Percentiles rank a stretch among this genome's conserved stretches.
Evolutionary conservation across 2,797 vertebrate genomes (phyloP).

Genomic region (Clarias pachynema): DNA sequence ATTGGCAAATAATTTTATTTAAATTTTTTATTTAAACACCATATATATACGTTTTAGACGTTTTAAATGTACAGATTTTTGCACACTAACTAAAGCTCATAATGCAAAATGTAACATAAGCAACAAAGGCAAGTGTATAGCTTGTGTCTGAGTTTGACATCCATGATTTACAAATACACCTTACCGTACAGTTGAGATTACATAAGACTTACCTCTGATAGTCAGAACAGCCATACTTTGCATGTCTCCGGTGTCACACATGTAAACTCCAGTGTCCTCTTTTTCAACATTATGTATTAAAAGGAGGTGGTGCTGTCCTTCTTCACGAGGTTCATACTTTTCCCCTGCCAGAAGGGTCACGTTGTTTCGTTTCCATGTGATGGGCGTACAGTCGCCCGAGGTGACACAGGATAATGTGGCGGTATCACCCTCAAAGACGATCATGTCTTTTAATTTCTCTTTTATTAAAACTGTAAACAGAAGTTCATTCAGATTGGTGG

Average conservation of each 20-base stretch:
- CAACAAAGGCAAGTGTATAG: too few relatives aligned
- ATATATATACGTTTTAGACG: too few relatives aligned
- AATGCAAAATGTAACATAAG: too few relatives aligned
- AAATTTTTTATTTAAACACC: too few relatives aligned
- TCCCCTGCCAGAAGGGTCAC: conserved; percentile 65
- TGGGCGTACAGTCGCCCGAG: conserved; percentile 65
- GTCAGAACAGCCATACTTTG: conserved; percentile 77
- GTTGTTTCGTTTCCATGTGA: conserved; percentile 73
- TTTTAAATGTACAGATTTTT: too few relatives aligned
- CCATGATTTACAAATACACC: not conserved
- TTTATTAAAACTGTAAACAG: conserved; percentile 70
- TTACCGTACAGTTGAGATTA: not conserved
- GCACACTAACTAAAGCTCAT: too few relatives aligned
- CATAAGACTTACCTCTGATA: conserved; percentile 66
- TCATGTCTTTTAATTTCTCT: conserved; percentile 68
- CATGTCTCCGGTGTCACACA: conserved; percentile 81
- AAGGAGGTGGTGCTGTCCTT: conserved; percentile 73
- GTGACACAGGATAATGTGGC: conserved; percentile 71
- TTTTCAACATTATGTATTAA: conserved; percentile 69
- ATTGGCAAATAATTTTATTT: not conserved
- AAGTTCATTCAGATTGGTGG: not conserved
- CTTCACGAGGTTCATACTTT: conserved; percentile 72
- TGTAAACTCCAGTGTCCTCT: conserved; percentile 84
- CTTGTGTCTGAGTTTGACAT: not conserved
- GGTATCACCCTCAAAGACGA: conserved; percentile 69